A percentile compares a stretch with the other conserved stretches of the same genome.
These are phyloP conservation scores for Cataglyphis albicans DNA, from an alignment of 2,888 invertebrate genomes.

Conservation along the genomic window DNA sequence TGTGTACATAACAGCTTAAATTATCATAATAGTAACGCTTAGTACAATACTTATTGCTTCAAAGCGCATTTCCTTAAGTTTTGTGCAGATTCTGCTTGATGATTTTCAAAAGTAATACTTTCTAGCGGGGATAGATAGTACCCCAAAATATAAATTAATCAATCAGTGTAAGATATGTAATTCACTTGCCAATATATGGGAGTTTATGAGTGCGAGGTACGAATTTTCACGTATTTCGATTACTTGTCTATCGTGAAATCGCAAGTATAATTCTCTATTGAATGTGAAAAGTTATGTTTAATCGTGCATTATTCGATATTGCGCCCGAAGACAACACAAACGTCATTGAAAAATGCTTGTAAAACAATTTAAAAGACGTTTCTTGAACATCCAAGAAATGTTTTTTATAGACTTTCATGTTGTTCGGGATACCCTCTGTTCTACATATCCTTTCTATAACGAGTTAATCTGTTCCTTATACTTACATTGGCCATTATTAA, in stretches of 20 bases:
- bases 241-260: constrained; percentile 8
- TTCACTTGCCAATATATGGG: constrained; percentile 30
- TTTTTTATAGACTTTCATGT: not conserved
- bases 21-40: constrained; percentile 70
- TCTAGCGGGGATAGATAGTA: not conserved
- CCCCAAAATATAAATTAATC: constrained; percentile 24
- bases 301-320: constrained; percentile 13
- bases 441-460: constrained; percentile 25
- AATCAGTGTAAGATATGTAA: constrained; percentile 36
- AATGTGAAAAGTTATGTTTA: constrained; percentile 24
- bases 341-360: not conserved
- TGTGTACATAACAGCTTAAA: constrained; percentile 64
- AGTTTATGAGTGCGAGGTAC: constrained; percentile 17
- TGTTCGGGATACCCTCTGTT: not conserved
- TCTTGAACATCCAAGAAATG: not conserved
- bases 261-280: constrained; percentile 20
- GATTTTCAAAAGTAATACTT: constrained; percentile 55
- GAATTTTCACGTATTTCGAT: constrained; percentile 33
- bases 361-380: not conserved
- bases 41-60: constrained; percentile 74
- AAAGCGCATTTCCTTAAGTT: constrained; percentile 68
- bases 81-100: constrained; percentile 62
- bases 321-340: not conserved
- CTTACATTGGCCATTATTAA: constrained; percentile 67
- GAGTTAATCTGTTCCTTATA: constrained; percentile 41